phyloP scores from a whole-genome alignment of 2,113 vertebrate genomes.

The Psammodynastes pulverulentus region DNA sequence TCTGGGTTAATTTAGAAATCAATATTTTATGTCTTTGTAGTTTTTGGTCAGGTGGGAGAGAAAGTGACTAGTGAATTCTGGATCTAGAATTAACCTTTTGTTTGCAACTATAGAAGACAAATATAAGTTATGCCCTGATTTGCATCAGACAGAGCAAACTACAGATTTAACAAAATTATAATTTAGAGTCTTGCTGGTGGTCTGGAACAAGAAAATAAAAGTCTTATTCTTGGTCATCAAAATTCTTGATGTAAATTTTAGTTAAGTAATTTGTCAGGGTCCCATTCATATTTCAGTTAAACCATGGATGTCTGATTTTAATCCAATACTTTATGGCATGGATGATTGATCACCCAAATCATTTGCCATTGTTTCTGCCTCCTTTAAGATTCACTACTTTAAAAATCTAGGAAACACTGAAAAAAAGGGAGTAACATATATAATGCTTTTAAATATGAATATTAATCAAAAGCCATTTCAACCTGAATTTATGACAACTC shows the following conservation, averaged over 20 bases:
- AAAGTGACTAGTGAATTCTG: background rate
- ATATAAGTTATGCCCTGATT: background rate
- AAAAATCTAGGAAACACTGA: background rate
- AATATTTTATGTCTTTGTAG: background rate
- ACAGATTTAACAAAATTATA: background rate
- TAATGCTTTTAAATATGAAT: slow-evolving; percentile 1
- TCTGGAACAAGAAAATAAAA: background rate
- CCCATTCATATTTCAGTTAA: background rate
- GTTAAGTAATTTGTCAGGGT: background rate
- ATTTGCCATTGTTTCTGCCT: background rate
- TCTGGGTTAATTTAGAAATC: background rate
- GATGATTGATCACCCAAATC: background rate
- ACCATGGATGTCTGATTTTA: background rate
- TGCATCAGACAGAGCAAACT: background rate
- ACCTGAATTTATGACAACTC: background rate
- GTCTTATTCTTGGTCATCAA: background rate
- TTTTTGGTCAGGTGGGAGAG: background rate
- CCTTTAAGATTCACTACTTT: background rate
- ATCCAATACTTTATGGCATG: background rate
- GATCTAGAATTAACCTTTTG: background rate
- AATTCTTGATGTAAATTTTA: background rate
- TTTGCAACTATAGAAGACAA: background rate
- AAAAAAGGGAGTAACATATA: background rate
- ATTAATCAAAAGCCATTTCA: background rate
- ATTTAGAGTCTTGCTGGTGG: background rate